Percentiles rank a stretch among this genome's conserved stretches.
These are phyloP conservation scores for Eurytoma adleriae DNA, from an alignment of 2,888 invertebrate genomes.

Conservation along the genomic window DNA sequence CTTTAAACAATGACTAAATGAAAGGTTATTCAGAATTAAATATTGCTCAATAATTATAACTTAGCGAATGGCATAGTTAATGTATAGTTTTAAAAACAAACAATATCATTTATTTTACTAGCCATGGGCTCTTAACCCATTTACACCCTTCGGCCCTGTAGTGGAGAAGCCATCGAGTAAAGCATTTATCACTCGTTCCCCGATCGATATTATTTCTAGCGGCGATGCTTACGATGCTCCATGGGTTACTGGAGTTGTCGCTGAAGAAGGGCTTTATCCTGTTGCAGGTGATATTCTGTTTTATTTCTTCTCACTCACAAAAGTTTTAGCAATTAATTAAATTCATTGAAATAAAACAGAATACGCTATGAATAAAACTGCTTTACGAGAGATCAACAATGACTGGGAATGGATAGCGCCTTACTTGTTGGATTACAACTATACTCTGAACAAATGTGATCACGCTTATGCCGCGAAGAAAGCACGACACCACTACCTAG, in stretches of 20 bases:
- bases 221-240: slow-evolving; percentile 82
- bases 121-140: slow-evolving; percentile 82
- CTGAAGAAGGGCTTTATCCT: slow-evolving; percentile 86
- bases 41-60: too few relatives aligned
- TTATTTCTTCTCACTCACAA: background rate
- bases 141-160: slow-evolving; percentile 85
- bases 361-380: slow-evolving; percentile 68
- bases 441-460: slow-evolving; percentile 77
- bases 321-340: background rate
- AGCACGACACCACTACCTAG: slow-evolving; percentile 79
- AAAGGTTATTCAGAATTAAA: too few relatives aligned
- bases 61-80: too few relatives aligned
- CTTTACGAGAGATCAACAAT: slow-evolving; percentile 78
- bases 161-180: slow-evolving; percentile 79
- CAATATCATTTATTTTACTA: slow-evolving; percentile 59
- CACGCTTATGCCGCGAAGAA: slow-evolving; percentile 76
- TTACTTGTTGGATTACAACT: slow-evolving; percentile 80
- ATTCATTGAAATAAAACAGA: slow-evolving; percentile 31
- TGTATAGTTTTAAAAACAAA: background rate
- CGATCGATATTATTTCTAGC: slow-evolving; percentile 79
- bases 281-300: slow-evolving; percentile 78
- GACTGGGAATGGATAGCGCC: slow-evolving; percentile 81
- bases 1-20: background rate
- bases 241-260: slow-evolving; percentile 81
- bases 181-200: slow-evolving; percentile 83